Base-by-base conservation (phyloP, 2,797 vertebrate genomes). In the Enoplosus armatus region DNA sequence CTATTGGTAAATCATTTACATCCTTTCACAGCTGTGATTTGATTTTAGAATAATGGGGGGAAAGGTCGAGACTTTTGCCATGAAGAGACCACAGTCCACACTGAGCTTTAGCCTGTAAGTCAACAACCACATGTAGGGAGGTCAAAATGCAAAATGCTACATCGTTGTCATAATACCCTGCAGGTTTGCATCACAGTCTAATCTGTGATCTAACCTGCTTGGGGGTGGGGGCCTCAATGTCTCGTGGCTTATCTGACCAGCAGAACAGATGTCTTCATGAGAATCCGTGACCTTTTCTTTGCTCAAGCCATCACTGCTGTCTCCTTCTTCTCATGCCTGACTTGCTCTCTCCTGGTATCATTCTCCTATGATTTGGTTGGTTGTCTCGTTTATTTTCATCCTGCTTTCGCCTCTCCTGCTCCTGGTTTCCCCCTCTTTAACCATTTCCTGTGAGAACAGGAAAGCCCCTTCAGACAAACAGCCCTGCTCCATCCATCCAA, bases 401-500 rank as follows among this genome's bases (percentile, higher is more conserved):
- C 66, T 66, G 69, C 73, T 71, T 68, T 75, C 43, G 45, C 56
- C 39, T 71, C 53, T 78, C 39, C 62, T 72, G 54, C 29, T 76
- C 60, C 75, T 81, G 77, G 51, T 74, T 85, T 75, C 68, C 60
- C 70, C 73, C 51, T 76, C 33, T 67, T 83, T 67, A 29, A 67
- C 68, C 79, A 80, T 89, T 87, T 92, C 87, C 91, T 91, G 65
- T 75, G 73, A 85, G 87, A 89, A 68, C 81, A 92, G 91, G 89
- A 93, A 91, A 92, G 81, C 85, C 88, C 90, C 86, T 82, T 87
- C 61, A 80, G 81, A 88, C 78, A 80, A 87, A 84, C 78, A 83
- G 75, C 79, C 45, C n/a, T 35, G 51, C 68, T 80, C 75, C 37
- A 47, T 80, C 82, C 75, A 80, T 87, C 82, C 84, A 90, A 84